Conservation (phyloP, 2,113 vertebrate genomes). For the Labeo catla region DNA sequence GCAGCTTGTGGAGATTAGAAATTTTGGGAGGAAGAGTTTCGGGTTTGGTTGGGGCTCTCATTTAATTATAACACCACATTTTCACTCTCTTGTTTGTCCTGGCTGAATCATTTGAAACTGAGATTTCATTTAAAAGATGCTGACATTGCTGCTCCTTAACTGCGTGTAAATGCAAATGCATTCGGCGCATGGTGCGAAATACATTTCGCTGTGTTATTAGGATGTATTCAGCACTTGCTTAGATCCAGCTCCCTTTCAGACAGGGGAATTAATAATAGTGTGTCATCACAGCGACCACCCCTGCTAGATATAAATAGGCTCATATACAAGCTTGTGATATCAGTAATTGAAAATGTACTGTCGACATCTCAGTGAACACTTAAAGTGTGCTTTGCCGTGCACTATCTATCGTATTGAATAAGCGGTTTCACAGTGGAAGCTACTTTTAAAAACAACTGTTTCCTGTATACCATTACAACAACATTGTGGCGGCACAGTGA, state of each 20-base stretch:
- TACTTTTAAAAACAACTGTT: constrained; percentile 30
- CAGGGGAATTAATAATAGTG: constrained; percentile 39
- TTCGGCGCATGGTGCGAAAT: constrained; percentile 29
- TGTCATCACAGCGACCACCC: constrained; percentile 42
- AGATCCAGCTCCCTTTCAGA: constrained; percentile 47
- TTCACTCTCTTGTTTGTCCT: constrained; percentile 34
- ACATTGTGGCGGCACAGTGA: background rate
- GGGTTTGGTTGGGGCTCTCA: constrained; percentile 26
- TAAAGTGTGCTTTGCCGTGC: constrained; percentile 12
- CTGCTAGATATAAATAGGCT: constrained; percentile 46
- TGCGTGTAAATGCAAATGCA: constrained; percentile 49
- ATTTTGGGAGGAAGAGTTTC: constrained; percentile 10
- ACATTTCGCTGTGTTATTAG: constrained; percentile 51
- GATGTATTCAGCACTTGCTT: constrained; percentile 53
- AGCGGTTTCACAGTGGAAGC: background rate
- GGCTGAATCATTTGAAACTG: constrained; percentile 43
- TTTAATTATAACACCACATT: constrained; percentile 20
- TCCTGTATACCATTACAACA: background rate
- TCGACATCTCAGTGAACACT: constrained; percentile 26
- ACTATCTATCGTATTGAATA: constrained; percentile 15
- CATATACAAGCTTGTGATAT: constrained; percentile 44
- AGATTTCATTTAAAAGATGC: constrained; percentile 48
- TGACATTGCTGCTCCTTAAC: constrained; percentile 44
- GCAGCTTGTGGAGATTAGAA: constrained; percentile 31
- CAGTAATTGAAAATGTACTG: constrained; percentile 47